phyloP scores from a whole-genome alignment of 2,113 vertebrate genomes.

The Pollachius pollachius region DNA sequence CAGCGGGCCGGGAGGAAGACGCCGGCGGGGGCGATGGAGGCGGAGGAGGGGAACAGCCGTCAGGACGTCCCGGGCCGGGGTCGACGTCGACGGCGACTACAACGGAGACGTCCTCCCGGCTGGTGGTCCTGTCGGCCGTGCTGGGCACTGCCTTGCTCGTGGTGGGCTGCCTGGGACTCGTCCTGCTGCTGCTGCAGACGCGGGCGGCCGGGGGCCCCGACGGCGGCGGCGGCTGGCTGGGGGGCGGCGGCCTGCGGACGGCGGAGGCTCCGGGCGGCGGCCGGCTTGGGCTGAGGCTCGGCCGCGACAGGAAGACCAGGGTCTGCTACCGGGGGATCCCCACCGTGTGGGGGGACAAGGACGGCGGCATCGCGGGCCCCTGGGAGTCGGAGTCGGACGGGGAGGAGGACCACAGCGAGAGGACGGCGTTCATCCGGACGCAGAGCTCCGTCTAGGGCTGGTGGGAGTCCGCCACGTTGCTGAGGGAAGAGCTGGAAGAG shows the following conservation, averaged over 20 bases:
- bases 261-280: slow-evolving; percentile 50
- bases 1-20: slow-evolving; percentile 9
- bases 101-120: slow-evolving; percentile 58
- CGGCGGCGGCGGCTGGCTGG: slow-evolving; percentile 35
- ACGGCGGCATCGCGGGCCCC: slow-evolving; percentile 52
- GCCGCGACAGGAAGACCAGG: slow-evolving; percentile 62
- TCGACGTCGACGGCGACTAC: too few species aligned
- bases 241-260: slow-evolving; percentile 74
- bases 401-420: slow-evolving; percentile 85
- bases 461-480: background rate
- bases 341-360: slow-evolving; percentile 92
- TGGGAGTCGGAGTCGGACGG: slow-evolving; percentile 85
- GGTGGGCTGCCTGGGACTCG: slow-evolving; percentile 80
- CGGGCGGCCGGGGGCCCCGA: slow-evolving; percentile 85
- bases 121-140: slow-evolving; percentile 79
- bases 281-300: slow-evolving; percentile 43
- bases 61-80: background rate
- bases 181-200: slow-evolving; percentile 87
- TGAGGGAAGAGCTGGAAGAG: too few species aligned
- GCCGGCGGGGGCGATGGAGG: slow-evolving; percentile 28
- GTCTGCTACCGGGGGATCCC: slow-evolving; percentile 94
- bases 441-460: slow-evolving; percentile 86
- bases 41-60: background rate
- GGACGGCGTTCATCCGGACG: slow-evolving; percentile 95
- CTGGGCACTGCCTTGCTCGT: slow-evolving; percentile 89